phyloP scores from a whole-genome alignment of 2,888 invertebrate species.

The Nemoura dubitans region DNA sequence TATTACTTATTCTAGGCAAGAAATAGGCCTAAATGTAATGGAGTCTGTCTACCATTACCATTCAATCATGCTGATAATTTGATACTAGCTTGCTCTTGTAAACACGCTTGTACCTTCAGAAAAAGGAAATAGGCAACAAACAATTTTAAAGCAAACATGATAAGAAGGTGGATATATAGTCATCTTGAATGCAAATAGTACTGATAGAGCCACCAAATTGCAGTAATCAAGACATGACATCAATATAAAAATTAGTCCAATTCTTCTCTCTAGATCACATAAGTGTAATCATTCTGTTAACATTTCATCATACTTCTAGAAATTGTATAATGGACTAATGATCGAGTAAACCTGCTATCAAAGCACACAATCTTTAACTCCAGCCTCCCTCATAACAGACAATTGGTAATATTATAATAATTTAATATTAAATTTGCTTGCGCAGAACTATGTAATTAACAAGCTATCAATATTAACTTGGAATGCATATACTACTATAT shows the following conservation, averaged over 20 bases:
- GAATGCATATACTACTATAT: slow-evolving; percentile 30
- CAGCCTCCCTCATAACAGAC: background rate
- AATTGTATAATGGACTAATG: background rate
- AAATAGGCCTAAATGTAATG: background rate
- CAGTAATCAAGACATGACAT: background rate
- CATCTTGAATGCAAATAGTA: background rate
- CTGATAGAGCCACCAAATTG: background rate
- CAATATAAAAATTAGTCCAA: background rate
- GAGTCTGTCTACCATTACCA: background rate
- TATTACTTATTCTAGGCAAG: background rate
- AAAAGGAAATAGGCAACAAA: background rate
- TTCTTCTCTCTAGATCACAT: background rate
- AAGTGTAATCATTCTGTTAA: background rate
- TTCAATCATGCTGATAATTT: background rate
- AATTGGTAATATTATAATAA: background rate
- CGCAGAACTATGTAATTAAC: background rate
- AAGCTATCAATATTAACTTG: background rate
- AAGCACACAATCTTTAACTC: slow-evolving; percentile 7
- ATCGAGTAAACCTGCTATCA: background rate
- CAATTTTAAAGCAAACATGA: background rate
- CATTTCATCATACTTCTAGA: background rate
- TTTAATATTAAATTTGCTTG: background rate
- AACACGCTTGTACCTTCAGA: background rate
- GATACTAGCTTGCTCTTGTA: background rate
- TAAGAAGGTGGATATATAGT: background rate